Percentiles rank a stretch among this genome's conserved stretches.
These are phyloP conservation scores for Acrocephalus arundinaceus DNA, from an alignment of 2,113 vertebrate genomes.

Conservation along the genomic window DNA sequence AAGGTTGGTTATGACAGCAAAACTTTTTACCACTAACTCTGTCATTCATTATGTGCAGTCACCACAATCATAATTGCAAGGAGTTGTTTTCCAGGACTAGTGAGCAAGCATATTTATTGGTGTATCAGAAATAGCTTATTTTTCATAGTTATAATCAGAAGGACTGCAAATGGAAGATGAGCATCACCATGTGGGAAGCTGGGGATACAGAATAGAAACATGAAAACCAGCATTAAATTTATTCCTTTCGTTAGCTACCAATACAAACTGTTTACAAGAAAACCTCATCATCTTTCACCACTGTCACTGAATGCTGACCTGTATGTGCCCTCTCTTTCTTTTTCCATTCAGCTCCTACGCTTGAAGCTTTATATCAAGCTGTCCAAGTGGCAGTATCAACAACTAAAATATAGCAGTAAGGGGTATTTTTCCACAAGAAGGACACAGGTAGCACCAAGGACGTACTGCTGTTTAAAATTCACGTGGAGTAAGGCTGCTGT, in stretches of 20 bases:
- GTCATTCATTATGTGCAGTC: slow-evolving; percentile 15
- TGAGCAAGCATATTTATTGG: slow-evolving; percentile 36
- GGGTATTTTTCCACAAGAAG: neutral
- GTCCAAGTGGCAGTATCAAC: neutral
- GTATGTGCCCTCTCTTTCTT: neutral
- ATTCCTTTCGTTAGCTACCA: neutral
- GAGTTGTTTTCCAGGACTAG: slow-evolving; percentile 23
- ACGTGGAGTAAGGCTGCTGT: neutral
- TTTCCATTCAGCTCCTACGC: neutral
- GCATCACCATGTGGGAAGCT: slow-evolving; percentile 55
- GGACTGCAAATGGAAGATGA: slow-evolving; percentile 55
- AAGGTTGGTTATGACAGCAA: slow-evolving; percentile 10
- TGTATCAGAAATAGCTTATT: slow-evolving; percentile 63
- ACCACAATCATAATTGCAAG: slow-evolving; percentile 53
- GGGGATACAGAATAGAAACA: slow-evolving; percentile 34
- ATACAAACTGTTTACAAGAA: slow-evolving; percentile 53
- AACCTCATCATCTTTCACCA: slow-evolving; percentile 6
- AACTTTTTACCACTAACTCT: slow-evolving; percentile 24
- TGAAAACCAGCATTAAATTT: slow-evolving; percentile 19
- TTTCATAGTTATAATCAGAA: slow-evolving; percentile 51
- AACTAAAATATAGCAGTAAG: neutral
- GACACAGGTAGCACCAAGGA: neutral
- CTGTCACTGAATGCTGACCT: neutral
- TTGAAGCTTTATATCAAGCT: neutral
- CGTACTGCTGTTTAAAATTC: neutral